Evolutionary conservation across 2,113 vertebrate genomes (phyloP), one percentile per base, ranked within the genome.

Genomic region (Hylia prasina): DNA sequence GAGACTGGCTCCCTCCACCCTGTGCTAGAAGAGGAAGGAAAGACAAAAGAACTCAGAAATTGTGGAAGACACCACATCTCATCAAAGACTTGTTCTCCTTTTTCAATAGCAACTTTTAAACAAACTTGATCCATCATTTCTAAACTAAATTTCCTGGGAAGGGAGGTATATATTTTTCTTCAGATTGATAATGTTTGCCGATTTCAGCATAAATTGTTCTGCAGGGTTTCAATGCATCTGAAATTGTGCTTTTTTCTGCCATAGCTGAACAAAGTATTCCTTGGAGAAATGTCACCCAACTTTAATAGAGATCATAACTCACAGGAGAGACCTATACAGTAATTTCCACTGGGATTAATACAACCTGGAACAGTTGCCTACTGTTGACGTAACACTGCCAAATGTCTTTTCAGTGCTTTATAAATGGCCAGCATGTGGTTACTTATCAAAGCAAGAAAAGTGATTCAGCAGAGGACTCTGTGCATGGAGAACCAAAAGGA

Each of bases 291-390:
- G 91, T 95, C 87, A 95, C 89, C 93, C 87, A 96, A n/a, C 60
- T 94, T 89, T 72, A 95, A 51, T 10, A 71, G 44, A 31, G 39
- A 87, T 53, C 91, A 78, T 95, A 94, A 91, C 31, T 96, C 93
- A 95, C 60, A 57, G 40, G 64, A 94, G 61, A 91, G 40, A 79
- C 60, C 63, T 81, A 31, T 37, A 18, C 44, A 79, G 70, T 71
- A 89, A 87, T 96, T 97, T 94, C 93, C 87, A 75, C 31, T 84
- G 91, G 94, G 91, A 96, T 90, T 92, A 92, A 87, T 92, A 83
- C 13, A 68, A 44, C 77, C 40, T 48, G 82, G 50, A 94, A 90
- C 20, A 11, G 86, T 81, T 94, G 76, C 87, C 87, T 89, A 17
- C 63, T 87, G 60, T 75, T 93, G 94, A 89, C 0, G 42, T 48